phyloP scores from a whole-genome alignment of 1,140 invertebrate genomes.

The Philaenus spumarius region DNA sequence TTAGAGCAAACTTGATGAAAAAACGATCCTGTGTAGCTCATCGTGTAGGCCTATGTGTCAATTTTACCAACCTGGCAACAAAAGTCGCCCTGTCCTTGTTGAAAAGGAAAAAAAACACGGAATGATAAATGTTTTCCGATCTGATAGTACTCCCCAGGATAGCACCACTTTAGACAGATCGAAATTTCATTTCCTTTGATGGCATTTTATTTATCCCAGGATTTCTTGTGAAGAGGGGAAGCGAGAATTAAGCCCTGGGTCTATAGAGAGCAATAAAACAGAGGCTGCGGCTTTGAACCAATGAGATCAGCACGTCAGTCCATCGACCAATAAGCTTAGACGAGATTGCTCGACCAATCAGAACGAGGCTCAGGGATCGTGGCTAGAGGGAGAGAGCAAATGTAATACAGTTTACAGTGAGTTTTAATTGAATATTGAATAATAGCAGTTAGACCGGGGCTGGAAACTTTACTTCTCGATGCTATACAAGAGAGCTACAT shows the following conservation, averaged over 20 bases:
- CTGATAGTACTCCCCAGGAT: neutral
- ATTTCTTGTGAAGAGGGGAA: slow-evolving; percentile 3
- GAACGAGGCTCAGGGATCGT: slow-evolving; percentile 6
- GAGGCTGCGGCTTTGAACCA: neutral
- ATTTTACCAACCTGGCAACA: no score
- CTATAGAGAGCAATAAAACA: slow-evolving; percentile 3
- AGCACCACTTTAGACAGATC: slow-evolving; percentile 12
- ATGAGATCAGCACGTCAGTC: slow-evolving; percentile 11
- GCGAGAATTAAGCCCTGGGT: slow-evolving; percentile 13
- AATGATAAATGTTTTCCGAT: neutral
- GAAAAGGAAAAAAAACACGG: neutral
- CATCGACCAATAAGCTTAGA: slow-evolving; percentile 16
- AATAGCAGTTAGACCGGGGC: neutral
- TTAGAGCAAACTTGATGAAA: no score
- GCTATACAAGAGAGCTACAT: no score
- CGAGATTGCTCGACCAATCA: slow-evolving; percentile 14
- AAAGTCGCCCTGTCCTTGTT: no score
- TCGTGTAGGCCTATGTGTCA: no score
- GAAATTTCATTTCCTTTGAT: slow-evolving; percentile 24
- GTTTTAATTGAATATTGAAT: slow-evolving; percentile 17
- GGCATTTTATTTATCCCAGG: slow-evolving; percentile 24
- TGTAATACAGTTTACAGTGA: slow-evolving; percentile 11
- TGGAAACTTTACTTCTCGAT: no score
- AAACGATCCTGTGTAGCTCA: no score
- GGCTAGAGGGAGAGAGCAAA: slow-evolving; percentile 7